phyloP scores from a whole-genome alignment of 23 tunicate species.

The Aplidium turbinatum region DNA sequence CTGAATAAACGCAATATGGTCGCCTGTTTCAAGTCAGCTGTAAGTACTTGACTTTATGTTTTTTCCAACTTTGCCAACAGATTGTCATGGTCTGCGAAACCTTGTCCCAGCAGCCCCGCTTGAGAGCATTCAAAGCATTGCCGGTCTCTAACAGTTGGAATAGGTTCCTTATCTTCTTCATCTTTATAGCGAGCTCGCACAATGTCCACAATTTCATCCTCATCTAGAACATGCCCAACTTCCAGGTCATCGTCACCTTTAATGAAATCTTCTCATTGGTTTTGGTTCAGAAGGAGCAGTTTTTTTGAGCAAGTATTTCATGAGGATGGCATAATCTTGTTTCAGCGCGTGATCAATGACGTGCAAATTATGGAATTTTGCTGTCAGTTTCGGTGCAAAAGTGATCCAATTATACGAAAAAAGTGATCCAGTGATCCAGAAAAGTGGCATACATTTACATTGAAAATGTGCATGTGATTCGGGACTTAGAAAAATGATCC shows the following conservation, averaged over 20 bases:
- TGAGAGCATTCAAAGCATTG: conserved; percentile 34
- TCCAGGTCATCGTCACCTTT: not conserved
- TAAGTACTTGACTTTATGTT: conserved; percentile 25
- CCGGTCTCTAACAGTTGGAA: conserved; percentile 19
- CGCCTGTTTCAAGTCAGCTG: conserved; percentile 19
- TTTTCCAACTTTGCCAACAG: conserved; percentile 34
- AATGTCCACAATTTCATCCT: conserved; percentile 19
- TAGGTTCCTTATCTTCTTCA: conserved; percentile 30
- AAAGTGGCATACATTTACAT: conserved; percentile 9
- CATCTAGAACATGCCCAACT: conserved; percentile 5
- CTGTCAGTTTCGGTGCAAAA: conserved; percentile 7
- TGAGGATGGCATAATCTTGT: not conserved
- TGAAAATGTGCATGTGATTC: conserved; percentile 9
- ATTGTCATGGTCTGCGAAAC: conserved; percentile 24
- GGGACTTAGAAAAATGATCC: too few relatives aligned
- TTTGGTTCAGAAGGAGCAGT: too few relatives aligned
- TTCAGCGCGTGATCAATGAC: conserved; percentile 17
- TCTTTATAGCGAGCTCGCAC: conserved; percentile 30
- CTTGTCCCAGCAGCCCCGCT: conserved; percentile 29
- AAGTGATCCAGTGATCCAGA: conserved; percentile 1
- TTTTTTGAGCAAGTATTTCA: not conserved
- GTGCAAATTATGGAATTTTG: conserved; percentile 13
- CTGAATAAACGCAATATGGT: conserved; percentile 14
- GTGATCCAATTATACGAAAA: too few relatives aligned
- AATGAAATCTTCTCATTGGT: not conserved